Conservation (phyloP, 2,797 vertebrate genomes). For the Philypnodon macrostomus region DNA sequence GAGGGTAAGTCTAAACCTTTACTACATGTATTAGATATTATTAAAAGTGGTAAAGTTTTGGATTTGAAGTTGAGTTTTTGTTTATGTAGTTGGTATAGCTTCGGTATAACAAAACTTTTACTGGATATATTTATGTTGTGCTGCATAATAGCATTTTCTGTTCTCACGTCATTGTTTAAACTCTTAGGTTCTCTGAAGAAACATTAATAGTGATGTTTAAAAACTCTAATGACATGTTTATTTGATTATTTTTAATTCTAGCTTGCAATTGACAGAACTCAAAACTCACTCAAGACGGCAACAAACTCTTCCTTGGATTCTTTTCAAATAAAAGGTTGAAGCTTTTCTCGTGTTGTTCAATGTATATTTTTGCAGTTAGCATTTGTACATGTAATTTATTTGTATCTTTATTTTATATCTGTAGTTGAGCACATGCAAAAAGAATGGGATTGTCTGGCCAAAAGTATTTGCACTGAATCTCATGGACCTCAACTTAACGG, state of each 20-base stretch:
- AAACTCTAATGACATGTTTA: too few relatives aligned
- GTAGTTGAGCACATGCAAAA: constrained; percentile 68
- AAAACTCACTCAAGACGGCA: constrained; percentile 53
- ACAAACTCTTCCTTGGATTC: constrained; percentile 62
- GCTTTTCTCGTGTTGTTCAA: not conserved
- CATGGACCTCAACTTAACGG: constrained; percentile 14
- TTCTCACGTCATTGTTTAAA: too few relatives aligned
- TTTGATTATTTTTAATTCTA: constrained; percentile 32
- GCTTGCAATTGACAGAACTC: constrained; percentile 71
- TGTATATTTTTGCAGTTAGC: constrained; percentile 5
- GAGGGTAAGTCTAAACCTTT: constrained; percentile 72
- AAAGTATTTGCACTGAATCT: constrained; percentile 46
- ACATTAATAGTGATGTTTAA: too few relatives aligned
- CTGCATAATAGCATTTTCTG: too few relatives aligned
- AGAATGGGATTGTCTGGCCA: constrained; percentile 54
- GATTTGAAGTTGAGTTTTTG: too few relatives aligned
- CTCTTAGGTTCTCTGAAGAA: too few relatives aligned
- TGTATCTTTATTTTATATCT: constrained; percentile 5
- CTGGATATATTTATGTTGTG: too few relatives aligned
- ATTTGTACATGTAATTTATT: constrained; percentile 4
- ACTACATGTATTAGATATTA: too few relatives aligned
- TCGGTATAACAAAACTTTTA: too few relatives aligned
- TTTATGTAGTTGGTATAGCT: too few relatives aligned
- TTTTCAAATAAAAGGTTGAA: constrained; percentile 74
- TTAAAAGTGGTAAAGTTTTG: too few relatives aligned